Evolutionary conservation across 2,113 vertebrate species (phyloP).

Genomic region (Thomomys bottae): DNA sequence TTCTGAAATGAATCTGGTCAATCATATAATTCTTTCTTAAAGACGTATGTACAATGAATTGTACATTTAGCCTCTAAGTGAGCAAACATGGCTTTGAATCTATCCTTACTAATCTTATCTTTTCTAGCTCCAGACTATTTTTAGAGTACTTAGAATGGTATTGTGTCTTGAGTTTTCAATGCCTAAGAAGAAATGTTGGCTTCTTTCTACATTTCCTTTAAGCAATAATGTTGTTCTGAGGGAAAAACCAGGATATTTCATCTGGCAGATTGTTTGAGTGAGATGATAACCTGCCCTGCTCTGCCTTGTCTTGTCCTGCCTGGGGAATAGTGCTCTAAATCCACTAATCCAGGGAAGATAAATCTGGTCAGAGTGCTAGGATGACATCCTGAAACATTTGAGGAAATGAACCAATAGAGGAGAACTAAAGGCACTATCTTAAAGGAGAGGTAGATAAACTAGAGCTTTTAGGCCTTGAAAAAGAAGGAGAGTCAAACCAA

Average conservation of each 20-base stretch:
- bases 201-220: not conserved
- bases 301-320: not conserved
- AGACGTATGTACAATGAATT: not conserved
- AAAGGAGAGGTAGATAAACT: not conserved
- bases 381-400: not conserved
- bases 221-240: too few species aligned
- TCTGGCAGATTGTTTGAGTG: not conserved
- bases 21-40: not conserved
- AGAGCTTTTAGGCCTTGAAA: not conserved
- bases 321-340: not conserved
- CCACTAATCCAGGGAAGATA: not conserved
- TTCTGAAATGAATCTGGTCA: slow-evolving; percentile 31
- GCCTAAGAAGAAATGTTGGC: not conserved
- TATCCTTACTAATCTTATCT: not conserved
- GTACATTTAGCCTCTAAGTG: not conserved
- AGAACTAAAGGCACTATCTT: not conserved
- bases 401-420: not conserved
- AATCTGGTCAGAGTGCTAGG: not conserved
- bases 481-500: not conserved
- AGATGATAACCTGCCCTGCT: not conserved
- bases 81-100: not conserved
- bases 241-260: not conserved
- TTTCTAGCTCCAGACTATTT: not conserved
- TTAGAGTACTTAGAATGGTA: too few species aligned
- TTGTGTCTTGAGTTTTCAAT: not conserved